Percentiles rank a stretch among this genome's conserved stretches.
These are phyloP conservation scores for Sebastolobus altivelis DNA, from an alignment of 2,797 vertebrate species.

Conservation along the genomic window DNA sequence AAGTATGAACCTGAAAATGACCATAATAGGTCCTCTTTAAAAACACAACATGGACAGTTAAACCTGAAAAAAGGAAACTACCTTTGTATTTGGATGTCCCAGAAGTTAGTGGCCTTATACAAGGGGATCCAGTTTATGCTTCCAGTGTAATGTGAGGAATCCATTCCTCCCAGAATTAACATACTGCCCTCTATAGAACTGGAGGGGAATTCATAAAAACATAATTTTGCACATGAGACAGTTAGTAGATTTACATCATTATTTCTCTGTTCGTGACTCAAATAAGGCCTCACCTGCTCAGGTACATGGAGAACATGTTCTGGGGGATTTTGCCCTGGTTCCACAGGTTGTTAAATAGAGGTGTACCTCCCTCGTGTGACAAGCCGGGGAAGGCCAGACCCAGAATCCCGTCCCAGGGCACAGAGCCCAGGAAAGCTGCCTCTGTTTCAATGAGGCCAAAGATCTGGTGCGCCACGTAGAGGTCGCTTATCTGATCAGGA, in stretches of 20 bases:
- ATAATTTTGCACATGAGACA: neutral
- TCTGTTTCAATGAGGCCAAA: slow-evolving; percentile 50
- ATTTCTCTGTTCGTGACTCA: neutral
- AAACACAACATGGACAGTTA: neutral
- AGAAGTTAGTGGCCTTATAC: slow-evolving; percentile 21
- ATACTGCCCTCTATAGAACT: slow-evolving; percentile 52
- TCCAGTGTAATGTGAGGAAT: slow-evolving; percentile 44
- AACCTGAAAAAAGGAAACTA: neutral
- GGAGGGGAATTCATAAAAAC: neutral
- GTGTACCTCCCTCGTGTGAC: slow-evolving; percentile 22
- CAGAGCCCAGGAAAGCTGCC: neutral
- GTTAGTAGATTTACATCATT: neutral
- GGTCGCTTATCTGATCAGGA: slow-evolving; percentile 38
- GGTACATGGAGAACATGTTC: slow-evolving; percentile 67
- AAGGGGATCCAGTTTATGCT: slow-evolving; percentile 49
- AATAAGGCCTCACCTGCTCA: slow-evolving; percentile 33
- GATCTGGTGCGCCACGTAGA: slow-evolving; percentile 51
- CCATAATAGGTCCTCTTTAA: neutral
- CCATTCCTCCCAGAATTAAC: slow-evolving; percentile 55
- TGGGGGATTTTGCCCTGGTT: slow-evolving; percentile 36
- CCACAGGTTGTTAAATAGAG: slow-evolving; percentile 58
- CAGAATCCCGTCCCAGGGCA: slow-evolving; percentile 59
- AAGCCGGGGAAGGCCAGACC: slow-evolving; percentile 57
- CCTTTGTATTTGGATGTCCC: slow-evolving; percentile 45
- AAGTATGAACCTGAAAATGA: no score